phyloP scores from a whole-genome alignment of 2,797 vertebrate genomes.

The Myripristis jacobus region DNA sequence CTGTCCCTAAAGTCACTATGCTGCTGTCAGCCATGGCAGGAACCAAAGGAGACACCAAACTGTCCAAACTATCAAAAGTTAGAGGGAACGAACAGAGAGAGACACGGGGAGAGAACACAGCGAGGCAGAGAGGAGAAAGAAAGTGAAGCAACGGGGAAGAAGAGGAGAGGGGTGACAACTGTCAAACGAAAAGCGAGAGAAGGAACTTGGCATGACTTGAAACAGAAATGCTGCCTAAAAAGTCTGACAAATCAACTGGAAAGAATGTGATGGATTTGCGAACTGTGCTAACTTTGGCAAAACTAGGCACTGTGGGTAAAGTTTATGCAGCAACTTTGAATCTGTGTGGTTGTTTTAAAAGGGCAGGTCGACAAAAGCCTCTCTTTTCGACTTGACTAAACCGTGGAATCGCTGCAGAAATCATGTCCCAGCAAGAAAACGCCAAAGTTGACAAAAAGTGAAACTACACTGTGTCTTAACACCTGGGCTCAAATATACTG shows the following conservation, averaged over 20 bases:
- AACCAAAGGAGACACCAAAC: constrained; percentile 64
- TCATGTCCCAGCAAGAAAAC: not conserved
- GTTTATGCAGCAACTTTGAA: not conserved
- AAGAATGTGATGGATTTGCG: constrained; percentile 13
- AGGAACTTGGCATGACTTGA: constrained; percentile 31
- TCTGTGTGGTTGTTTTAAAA: constrained; percentile 4
- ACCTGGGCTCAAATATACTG: too few relatives aligned
- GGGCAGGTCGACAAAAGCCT: not conserved
- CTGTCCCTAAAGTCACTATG: constrained; percentile 81
- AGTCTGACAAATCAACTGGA: constrained; percentile 20
- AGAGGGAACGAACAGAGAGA: constrained; percentile 38
- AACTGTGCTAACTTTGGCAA: constrained; percentile 14
- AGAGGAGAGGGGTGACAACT: constrained; percentile 48
- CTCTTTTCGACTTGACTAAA: not conserved
- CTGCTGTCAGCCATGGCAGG: constrained; percentile 91
- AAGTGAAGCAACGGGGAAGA: constrained; percentile 10
- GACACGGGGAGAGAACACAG: constrained; percentile 34
- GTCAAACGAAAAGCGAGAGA: constrained; percentile 48
- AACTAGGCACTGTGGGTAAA: not conserved
- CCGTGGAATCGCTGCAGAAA: not conserved
- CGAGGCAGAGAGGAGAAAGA: constrained; percentile 32
- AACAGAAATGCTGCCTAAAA: constrained; percentile 28
- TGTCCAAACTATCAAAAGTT: constrained; percentile 71
- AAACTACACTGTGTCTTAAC: too few relatives aligned
- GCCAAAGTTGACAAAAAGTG: not conserved